Conservation (phyloP, 2,113 vertebrate genomes). For the Urocitellus parryii region DNA sequence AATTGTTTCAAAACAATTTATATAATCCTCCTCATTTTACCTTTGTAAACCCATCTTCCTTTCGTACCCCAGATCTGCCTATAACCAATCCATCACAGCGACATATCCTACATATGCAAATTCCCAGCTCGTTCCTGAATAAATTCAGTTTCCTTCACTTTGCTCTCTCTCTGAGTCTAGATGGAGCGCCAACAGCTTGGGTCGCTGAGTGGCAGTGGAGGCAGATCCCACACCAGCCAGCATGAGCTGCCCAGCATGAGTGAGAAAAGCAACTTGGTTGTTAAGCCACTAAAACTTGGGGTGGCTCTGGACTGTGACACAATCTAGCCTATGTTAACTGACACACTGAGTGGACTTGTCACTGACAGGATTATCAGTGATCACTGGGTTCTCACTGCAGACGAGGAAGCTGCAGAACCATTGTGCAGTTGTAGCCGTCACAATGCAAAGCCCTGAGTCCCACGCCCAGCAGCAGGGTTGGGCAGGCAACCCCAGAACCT, state of each 20-base stretch:
- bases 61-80: background rate
- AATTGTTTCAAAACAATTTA: background rate
- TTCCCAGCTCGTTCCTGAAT: background rate
- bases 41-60: background rate
- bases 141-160: background rate
- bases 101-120: background rate
- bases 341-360: background rate
- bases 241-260: fast-evolving
- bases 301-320: background rate
- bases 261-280: background rate
- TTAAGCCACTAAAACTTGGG: background rate
- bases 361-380: background rate
- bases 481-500: background rate
- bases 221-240: background rate
- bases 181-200: background rate
- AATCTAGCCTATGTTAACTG: background rate
- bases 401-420: background rate
- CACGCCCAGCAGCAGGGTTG: fast-evolving
- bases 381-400: background rate
- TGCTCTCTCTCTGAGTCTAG: background rate
- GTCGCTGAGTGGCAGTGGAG: background rate
- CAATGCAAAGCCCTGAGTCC: background rate
- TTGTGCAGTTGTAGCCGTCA: no score
- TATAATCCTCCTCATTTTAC: background rate
- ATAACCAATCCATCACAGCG: background rate